phyloP scores from a whole-genome alignment of 2,888 invertebrate genomes.

The Cerastis leucographa region DNA sequence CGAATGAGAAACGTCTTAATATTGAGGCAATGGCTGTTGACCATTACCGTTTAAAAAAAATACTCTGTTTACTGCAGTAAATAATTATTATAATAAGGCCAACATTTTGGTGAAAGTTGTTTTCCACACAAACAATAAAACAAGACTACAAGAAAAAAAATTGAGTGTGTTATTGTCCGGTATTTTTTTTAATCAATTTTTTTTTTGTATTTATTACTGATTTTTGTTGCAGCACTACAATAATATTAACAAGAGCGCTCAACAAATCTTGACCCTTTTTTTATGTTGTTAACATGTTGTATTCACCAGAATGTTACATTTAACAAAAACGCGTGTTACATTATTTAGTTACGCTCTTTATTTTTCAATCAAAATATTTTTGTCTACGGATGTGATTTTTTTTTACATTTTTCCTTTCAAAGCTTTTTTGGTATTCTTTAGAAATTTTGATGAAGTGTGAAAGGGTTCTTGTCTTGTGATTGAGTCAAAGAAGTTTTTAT shows the following conservation, averaged over 20 bases:
- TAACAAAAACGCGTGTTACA: constrained; percentile 75
- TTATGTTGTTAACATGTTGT: constrained; percentile 22
- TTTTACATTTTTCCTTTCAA: constrained; percentile 76
- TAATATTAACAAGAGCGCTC: not conserved
- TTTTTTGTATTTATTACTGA: not conserved
- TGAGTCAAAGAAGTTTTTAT: constrained; percentile 83
- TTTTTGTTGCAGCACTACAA: not conserved
- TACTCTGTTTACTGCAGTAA: not conserved
- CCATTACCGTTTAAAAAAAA: not conserved
- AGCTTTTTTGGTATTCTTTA: constrained; percentile 77
- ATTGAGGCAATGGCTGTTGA: not conserved
- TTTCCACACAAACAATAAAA: not conserved
- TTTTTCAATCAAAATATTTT: constrained; percentile 89
- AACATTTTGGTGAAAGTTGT: not conserved
- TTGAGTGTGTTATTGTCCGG: not conserved
- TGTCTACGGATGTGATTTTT: constrained; percentile 82
- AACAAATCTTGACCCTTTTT: constrained; percentile 59
- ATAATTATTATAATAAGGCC: not conserved
- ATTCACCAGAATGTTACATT: constrained; percentile 57
- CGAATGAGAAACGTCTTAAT: not conserved
- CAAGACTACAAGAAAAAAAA: not conserved
- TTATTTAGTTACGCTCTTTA: constrained; percentile 86
- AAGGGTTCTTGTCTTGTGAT: constrained; percentile 84
- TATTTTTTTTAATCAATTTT: not conserved
- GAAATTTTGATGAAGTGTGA: constrained; percentile 88